Conservation (phyloP, 2,113 vertebrate genomes). For the Ptyas mucosa region DNA sequence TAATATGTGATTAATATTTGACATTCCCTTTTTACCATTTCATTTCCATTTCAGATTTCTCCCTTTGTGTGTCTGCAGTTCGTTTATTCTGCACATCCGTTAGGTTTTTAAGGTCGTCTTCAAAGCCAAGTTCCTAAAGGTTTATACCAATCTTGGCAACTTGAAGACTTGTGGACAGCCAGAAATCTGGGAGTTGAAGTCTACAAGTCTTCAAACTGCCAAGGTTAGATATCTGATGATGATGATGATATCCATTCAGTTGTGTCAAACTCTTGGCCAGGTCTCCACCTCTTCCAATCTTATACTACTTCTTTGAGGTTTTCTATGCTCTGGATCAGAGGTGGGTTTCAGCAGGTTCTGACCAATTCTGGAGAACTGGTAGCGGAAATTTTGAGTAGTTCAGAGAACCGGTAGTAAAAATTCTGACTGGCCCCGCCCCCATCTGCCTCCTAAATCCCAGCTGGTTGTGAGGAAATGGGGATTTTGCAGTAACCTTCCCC, state of each 20-base stretch:
- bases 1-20: neutral
- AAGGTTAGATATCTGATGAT: neutral
- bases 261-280: neutral
- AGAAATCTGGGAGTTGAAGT: neutral
- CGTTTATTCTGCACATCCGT: neutral
- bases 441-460: no score
- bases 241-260: neutral
- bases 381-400: no score
- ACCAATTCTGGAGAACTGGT: no score
- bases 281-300: neutral
- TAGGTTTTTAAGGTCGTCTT: neutral
- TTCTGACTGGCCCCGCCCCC: no score
- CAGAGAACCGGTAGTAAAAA: no score
- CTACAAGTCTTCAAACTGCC: neutral
- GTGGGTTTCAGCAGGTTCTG: no score
- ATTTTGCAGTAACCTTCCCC: no score
- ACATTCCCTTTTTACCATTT: neutral
- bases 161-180: neutral
- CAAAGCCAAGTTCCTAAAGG: neutral
- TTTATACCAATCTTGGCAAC: neutral
- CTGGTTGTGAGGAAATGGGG: no score
- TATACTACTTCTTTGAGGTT: neutral
- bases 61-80: neutral
- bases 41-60: neutral
- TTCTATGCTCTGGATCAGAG: neutral